phyloP scores from a whole-genome alignment of 2,888 invertebrate species.

The Lamellibrachia satsuma region DNA sequence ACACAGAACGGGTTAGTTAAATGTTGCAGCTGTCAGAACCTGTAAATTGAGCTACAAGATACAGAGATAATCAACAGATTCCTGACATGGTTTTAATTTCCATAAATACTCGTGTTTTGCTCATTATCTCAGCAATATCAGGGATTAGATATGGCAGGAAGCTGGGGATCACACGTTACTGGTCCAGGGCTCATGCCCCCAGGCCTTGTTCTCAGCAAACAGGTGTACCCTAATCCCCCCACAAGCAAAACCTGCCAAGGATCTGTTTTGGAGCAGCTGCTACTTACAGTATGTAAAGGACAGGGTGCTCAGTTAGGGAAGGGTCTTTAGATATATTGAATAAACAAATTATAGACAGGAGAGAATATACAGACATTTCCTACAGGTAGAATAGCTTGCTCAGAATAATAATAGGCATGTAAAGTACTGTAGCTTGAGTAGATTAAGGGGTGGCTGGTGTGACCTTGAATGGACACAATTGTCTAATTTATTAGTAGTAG shows the following conservation, averaged over 20 bases:
- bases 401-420: background rate
- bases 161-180: background rate
- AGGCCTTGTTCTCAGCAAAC: background rate
- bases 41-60: background rate
- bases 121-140: constrained; percentile 6
- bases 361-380: background rate
- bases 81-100: constrained; percentile 17
- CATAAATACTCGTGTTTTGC: background rate
- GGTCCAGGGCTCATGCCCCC: background rate
- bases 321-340: background rate
- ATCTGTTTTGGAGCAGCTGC: background rate
- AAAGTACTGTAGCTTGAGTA: background rate
- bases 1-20: background rate
- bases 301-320: background rate
- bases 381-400: background rate
- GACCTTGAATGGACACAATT: background rate
- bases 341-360: background rate
- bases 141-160: background rate
- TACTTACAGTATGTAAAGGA: background rate
- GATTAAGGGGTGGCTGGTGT: background rate
- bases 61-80: background rate
- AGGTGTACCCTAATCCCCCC: background rate
- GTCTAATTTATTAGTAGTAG: background rate
- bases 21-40: background rate
- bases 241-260: background rate